Conservation (phyloP, 2,888 invertebrate species). For the Yponomeuta evonymella region DNA sequence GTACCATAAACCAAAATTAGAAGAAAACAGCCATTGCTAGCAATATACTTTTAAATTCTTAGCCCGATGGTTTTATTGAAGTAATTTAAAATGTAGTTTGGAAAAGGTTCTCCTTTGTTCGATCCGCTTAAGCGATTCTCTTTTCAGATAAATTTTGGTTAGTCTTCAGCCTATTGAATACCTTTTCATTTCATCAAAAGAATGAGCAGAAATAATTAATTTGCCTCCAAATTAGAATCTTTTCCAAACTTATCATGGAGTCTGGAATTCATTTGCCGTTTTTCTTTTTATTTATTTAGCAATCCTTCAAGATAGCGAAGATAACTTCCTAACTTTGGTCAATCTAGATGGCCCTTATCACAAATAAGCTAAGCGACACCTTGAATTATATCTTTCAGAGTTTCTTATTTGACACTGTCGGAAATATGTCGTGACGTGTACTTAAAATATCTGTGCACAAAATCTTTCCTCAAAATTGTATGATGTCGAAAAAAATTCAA, state of each 20-base stretch:
- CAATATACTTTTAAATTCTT: not conserved
- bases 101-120: not conserved
- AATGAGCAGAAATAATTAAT: not conserved
- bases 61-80: not conserved
- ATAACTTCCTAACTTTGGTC: not conserved
- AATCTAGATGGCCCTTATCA: not conserved
- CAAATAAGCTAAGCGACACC: not conserved
- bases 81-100: conserved; percentile 2
- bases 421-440: too few species aligned
- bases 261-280: not conserved
- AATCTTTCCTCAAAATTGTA: too few species aligned
- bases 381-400: too few species aligned
- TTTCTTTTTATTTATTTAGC: not conserved
- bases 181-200: not conserved
- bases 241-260: not conserved
- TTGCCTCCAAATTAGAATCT: conserved; percentile 1
- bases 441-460: too few species aligned
- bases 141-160: not conserved
- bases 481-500: too few species aligned
- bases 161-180: not conserved
- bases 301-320: not conserved
- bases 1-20: not conserved
- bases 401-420: too few species aligned
- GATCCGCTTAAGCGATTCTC: not conserved
- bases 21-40: not conserved